phyloP scores from a whole-genome alignment of 1,140 invertebrate species.

The Paralvinella palmiformis region DNA sequence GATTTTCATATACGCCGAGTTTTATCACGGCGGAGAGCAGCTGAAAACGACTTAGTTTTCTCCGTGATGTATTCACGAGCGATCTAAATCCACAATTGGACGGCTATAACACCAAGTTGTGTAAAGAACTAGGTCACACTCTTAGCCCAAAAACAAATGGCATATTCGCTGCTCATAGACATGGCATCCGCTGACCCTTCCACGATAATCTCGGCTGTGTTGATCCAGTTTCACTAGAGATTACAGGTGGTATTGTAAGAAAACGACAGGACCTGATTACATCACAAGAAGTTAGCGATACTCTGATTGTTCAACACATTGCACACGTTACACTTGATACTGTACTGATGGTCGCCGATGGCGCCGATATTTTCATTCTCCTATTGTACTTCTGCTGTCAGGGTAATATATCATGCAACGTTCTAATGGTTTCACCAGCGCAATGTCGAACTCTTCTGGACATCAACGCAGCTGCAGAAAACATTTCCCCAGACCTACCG shows the following conservation, averaged over 20 bases:
- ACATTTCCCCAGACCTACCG: background rate
- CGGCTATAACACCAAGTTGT: constrained; percentile 3
- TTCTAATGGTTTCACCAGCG: background rate
- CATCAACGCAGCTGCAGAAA: background rate
- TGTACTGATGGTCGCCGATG: background rate
- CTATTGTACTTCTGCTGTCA: background rate
- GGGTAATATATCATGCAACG: background rate
- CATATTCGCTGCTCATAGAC: background rate
- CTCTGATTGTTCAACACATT: background rate
- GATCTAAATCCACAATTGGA: background rate
- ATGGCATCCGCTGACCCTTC: background rate
- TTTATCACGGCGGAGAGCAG: background rate
- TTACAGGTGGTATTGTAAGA: background rate
- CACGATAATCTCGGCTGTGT: too few species aligned
- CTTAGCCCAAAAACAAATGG: background rate
- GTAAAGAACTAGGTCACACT: constrained; percentile 1
- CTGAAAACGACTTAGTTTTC: too few species aligned
- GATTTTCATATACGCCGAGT: too few species aligned
- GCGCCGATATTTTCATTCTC: background rate
- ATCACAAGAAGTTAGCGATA: background rate
- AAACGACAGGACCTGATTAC: background rate
- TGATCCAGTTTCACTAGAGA: too few species aligned
- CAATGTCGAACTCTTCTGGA: background rate
- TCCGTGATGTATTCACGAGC: background rate
- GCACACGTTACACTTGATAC: background rate